Evolutionary conservation across 1,140 invertebrate species (phyloP), one percentile per base, ranked within the genome.

Genomic region (Orchesella cincta): DNA sequence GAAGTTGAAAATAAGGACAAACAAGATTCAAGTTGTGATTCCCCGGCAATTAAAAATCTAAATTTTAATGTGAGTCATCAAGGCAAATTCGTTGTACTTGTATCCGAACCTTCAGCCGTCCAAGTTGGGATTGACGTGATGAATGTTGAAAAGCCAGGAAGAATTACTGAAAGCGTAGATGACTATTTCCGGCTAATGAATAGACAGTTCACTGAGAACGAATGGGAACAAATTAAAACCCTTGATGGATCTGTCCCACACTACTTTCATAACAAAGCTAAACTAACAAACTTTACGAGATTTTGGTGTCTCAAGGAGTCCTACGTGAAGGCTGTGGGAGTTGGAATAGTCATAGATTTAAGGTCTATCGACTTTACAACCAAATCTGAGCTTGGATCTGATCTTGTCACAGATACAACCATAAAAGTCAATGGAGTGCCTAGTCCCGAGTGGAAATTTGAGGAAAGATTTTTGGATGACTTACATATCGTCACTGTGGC

Each of bases 291-390:
- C 80, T 98, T 97, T 85, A 96, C 91, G 84, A 88, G 96, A 76
- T 88, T 93, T 83, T 98, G 96, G 96, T 92, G 93, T 80, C 86
- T 98, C n/a, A 98, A 98, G 87, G 97, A 98, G 85, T 94, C 94
- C 85, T 96, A 95, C 84, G 92, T 96, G 0, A 98, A 98, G 87
- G 95, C 95, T 76, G 88, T 92, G 64, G 95, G 96, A 28, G 86
- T 92, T 23, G 96, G 96, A 31, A 91, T 98, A 54, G 91, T 90
- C 0, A 87, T 93, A 80, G 90, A 94, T 82, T 87, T 98, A 28
- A 85, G 89, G 79, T 87, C 90, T 78, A 89, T 98, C 29, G 90
- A 89, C 85, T 98, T 98, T 85, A 83, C 87, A 78, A 87, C 88
- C 74, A 88, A 90, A 29, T 78, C 85, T 74, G 81, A 83, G 28